Evolutionary conservation across 2,113 vertebrate genomes (phyloP).

Genomic region (Himantopus leucocephalus): DNA sequence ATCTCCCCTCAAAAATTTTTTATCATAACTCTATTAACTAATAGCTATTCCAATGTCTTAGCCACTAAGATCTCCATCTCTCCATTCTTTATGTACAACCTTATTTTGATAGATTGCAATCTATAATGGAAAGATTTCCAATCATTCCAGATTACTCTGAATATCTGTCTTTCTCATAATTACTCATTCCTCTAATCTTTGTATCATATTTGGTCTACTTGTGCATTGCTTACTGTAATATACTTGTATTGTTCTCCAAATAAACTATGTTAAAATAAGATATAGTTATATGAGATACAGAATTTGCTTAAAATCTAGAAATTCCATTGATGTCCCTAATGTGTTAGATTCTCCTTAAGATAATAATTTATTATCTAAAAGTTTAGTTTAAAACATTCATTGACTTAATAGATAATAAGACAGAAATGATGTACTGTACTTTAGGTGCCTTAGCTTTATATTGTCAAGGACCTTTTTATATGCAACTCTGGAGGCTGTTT

Average conservation of each 20-base stretch:
- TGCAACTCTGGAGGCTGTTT: background rate
- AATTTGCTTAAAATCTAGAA: background rate
- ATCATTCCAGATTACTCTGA: background rate
- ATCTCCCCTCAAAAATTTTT: background rate
- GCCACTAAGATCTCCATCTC: background rate
- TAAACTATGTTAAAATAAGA: background rate
- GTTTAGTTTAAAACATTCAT: background rate
- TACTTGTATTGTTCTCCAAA: background rate
- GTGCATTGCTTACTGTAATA: background rate
- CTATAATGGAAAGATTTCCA: background rate
- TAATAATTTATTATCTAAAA: background rate
- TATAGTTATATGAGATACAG: background rate
- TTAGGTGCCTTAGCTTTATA: background rate
- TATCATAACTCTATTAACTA: background rate
- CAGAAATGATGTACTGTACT: background rate
- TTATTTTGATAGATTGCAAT: background rate
- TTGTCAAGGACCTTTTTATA: background rate
- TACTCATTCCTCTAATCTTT: background rate
- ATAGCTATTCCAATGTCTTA: background rate
- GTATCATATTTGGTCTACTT: background rate
- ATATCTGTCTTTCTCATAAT: background rate
- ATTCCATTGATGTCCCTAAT: background rate
- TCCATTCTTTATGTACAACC: background rate
- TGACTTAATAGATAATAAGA: background rate
- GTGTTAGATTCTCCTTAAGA: background rate